A percentile compares a stretch with the other conserved stretches of the same genome.
Evolutionary conservation across 1,140 invertebrate species (phyloP).

Genomic region (Drosophila sulfurigaster): DNA sequence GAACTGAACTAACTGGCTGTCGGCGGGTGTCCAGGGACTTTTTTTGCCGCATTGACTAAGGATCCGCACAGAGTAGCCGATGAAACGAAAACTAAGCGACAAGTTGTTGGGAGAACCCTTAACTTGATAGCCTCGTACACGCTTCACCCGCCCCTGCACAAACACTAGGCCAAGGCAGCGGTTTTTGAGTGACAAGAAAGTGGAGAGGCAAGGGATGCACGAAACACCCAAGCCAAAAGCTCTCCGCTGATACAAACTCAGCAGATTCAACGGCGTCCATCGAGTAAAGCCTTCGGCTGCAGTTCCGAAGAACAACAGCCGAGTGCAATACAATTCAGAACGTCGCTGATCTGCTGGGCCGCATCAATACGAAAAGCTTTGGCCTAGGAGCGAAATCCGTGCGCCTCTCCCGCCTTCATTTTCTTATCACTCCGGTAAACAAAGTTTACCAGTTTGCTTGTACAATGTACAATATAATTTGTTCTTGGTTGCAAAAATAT

Average conservation of each 20-base stretch:
- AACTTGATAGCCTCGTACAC: conserved; percentile 8
- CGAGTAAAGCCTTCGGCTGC: conserved; percentile 8
- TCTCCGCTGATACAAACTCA: conserved; percentile 4
- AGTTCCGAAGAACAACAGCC: conserved; percentile 9
- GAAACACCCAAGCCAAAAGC: conserved; percentile 37
- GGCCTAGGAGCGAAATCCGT: conserved; percentile 53
- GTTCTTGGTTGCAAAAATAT: conserved; percentile 7
- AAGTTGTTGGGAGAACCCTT: conserved; percentile 3
- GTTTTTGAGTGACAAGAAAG: conserved; percentile 26
- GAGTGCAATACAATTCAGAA: not conserved
- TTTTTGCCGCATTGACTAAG: conserved; percentile 73
- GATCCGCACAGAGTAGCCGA: conserved; percentile 36
- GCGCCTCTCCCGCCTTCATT: conserved; percentile 7
- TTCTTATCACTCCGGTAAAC: conserved; percentile 38
- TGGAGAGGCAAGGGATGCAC: conserved; percentile 17
- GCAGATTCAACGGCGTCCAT: conserved; percentile 15
- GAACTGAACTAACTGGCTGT: conserved; percentile 26
- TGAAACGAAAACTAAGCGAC: conserved; percentile 15
- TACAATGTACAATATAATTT: not conserved
- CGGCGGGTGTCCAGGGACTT: conserved; percentile 43
- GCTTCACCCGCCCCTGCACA: conserved; percentile 20
- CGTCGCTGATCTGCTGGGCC: conserved; percentile 1
- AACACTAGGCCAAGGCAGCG: conserved; percentile 53
- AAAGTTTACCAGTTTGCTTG: conserved; percentile 11
- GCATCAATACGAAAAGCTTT: conserved; percentile 5